These are phyloP conservation scores for Zaprionus lineosus DNA, from an alignment of 2,888 invertebrate genomes.

Conservation along the genomic window DNA sequence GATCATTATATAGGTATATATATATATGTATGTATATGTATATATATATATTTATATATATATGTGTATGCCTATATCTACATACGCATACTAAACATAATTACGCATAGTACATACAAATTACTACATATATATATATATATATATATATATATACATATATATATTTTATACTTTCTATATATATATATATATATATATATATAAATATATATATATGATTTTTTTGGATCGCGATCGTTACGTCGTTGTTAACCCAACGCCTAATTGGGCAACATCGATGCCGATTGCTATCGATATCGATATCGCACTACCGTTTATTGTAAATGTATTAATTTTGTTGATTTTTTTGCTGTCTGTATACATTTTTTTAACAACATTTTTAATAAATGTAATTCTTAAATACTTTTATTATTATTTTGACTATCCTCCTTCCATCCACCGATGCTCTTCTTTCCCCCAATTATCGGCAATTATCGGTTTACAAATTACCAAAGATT, in stretches of 20 bases:
- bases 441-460: not conserved
- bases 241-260: constrained; percentile 50
- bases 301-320: constrained; percentile 71
- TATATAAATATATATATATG: constrained; percentile 18
- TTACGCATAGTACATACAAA: constrained; percentile 59
- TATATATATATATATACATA: constrained; percentile 7
- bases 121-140: constrained; percentile 20
- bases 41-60: constrained; percentile 20
- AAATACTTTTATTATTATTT: constrained; percentile 53
- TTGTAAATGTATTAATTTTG: constrained; percentile 79
- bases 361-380: constrained; percentile 77
- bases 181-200: constrained; percentile 1
- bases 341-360: constrained; percentile 79
- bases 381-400: constrained; percentile 79
- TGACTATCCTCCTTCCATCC: not conserved
- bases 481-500: too few relatives aligned
- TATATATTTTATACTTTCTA: constrained; percentile 8
- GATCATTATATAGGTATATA: constrained; percentile 25
- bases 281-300: constrained; percentile 68
- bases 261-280: constrained; percentile 40
- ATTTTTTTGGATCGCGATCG: constrained; percentile 34
- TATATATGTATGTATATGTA: constrained; percentile 9
- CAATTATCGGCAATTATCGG: too few relatives aligned
- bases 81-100: constrained; percentile 57
- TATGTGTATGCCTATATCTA: constrained; percentile 24